Conservation (phyloP, 2,888 invertebrate genomes). For the Catocala fraxini region DNA sequence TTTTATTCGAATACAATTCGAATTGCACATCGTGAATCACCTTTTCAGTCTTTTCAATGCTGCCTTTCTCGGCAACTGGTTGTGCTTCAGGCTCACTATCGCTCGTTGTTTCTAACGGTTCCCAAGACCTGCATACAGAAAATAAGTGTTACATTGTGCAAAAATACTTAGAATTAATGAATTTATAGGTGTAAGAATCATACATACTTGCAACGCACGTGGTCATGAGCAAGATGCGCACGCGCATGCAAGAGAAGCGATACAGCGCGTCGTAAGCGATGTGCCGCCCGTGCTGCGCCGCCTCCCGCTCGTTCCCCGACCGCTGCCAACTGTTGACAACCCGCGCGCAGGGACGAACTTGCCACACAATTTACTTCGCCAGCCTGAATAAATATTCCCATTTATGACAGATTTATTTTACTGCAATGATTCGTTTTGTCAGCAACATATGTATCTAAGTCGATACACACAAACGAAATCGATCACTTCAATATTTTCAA, state of each 20-base stretch:
- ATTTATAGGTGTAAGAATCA: too few relatives aligned
- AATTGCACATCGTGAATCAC: constrained; percentile 47
- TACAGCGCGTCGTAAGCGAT: constrained; percentile 75
- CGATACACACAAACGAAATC: too few relatives aligned
- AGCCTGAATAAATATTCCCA: constrained; percentile 50
- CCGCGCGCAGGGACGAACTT: constrained; percentile 67
- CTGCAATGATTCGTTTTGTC: too few relatives aligned
- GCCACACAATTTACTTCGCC: constrained; percentile 67
- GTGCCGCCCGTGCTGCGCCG: constrained; percentile 77
- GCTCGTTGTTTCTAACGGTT: constrained; percentile 78
- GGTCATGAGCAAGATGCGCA: constrained; percentile 79
- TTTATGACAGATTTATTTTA: too few relatives aligned
- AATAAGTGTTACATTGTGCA: too few relatives aligned
- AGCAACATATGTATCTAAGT: too few relatives aligned
- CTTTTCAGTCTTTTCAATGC: constrained; percentile 86
- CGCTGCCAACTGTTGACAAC: constrained; percentile 70
- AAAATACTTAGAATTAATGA: too few relatives aligned
- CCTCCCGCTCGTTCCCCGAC: constrained; percentile 79
- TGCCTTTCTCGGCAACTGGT: constrained; percentile 79
- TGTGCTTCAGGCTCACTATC: constrained; percentile 80
- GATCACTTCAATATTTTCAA: too few relatives aligned
- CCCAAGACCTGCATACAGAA: constrained; percentile 71
- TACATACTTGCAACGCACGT: constrained; percentile 75
- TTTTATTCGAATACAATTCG: too few relatives aligned
- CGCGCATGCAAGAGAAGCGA: constrained; percentile 79